These are phyloP conservation scores for Drosophila kurseongensis DNA, from an alignment of 1,140 invertebrate species.

Conservation along the genomic window DNA sequence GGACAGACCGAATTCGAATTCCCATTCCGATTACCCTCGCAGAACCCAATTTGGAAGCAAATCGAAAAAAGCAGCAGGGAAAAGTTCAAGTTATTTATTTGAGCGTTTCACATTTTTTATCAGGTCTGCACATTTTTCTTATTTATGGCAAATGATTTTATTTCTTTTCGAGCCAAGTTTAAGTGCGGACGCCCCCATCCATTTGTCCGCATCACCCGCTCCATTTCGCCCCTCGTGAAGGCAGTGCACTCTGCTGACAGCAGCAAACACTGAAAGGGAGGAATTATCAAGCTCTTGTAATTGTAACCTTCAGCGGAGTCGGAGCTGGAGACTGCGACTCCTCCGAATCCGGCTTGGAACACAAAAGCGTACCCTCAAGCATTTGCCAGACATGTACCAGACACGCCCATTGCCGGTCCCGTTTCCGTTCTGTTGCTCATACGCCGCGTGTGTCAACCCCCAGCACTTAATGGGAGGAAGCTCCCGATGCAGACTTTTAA, in stretches of 20 bases:
- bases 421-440: conserved; percentile 53
- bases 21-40: conserved; percentile 41
- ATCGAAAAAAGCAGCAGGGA: conserved; percentile 51
- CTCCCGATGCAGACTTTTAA: conserved; percentile 56
- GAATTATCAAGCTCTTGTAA: conserved; percentile 72
- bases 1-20: conserved; percentile 36
- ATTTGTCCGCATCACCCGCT: conserved; percentile 6
- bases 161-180: conserved; percentile 44
- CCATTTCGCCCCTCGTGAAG: conserved; percentile 11
- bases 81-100: conserved; percentile 80
- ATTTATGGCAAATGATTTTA: conserved; percentile 80
- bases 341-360: conserved; percentile 22
- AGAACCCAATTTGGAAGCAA: conserved; percentile 50
- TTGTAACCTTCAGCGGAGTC: conserved; percentile 62
- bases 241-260: conserved; percentile 68
- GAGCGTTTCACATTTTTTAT: conserved; percentile 80
- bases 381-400: conserved; percentile 67
- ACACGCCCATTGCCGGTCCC: conserved; percentile 50
- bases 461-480: conserved; percentile 47
- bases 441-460: conserved; percentile 47
- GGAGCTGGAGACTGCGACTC: neutral
- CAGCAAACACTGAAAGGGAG: conserved; percentile 63
- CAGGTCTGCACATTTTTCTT: conserved; percentile 73
- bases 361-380: conserved; percentile 62
- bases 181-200: conserved; percentile 10